Conservation (phyloP, 2,113 vertebrate species). For the Callopanchax toddi region DNA sequence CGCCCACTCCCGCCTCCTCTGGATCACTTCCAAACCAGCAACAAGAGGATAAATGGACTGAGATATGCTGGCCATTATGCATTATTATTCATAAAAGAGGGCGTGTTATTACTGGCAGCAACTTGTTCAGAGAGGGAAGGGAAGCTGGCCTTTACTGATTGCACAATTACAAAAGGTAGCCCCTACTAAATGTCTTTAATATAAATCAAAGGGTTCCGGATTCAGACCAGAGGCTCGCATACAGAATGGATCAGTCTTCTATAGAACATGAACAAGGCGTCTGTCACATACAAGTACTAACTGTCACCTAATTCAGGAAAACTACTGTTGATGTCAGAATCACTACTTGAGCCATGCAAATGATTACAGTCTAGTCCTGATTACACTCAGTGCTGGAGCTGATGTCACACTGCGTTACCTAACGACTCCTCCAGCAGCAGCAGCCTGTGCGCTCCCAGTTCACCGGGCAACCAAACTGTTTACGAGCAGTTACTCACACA, state of each 20-base stretch:
- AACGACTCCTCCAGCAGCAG: constrained; percentile 31
- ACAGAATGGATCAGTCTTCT: not conserved
- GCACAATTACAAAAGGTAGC: constrained; percentile 57
- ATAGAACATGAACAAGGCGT: not conserved
- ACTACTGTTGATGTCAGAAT: constrained; percentile 35
- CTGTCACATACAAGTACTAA: not conserved
- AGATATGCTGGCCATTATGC: constrained; percentile 60
- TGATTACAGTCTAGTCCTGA: constrained; percentile 50
- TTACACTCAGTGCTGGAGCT: constrained; percentile 30
- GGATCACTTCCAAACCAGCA: constrained; percentile 51
- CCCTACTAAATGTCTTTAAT: constrained; percentile 25
- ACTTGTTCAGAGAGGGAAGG: constrained; percentile 45
- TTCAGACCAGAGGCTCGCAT: constrained; percentile 4
- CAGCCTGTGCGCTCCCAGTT: constrained; percentile 60
- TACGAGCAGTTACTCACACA: constrained; percentile 70
- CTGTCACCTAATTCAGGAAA: not conserved
- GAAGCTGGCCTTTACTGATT: constrained; percentile 58
- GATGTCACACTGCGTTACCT: constrained; percentile 59
- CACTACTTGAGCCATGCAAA: constrained; percentile 20
- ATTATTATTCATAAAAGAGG: constrained; percentile 66
- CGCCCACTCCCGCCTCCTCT: constrained; percentile 52
- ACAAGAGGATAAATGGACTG: constrained; percentile 56
- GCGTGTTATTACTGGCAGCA: constrained; percentile 67
- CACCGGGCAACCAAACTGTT: constrained; percentile 74
- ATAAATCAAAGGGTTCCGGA: constrained; percentile 9